These are phyloP conservation scores for Scotopteryx bipunctaria DNA, from an alignment of 2,888 invertebrate genomes.

Conservation along the genomic window DNA sequence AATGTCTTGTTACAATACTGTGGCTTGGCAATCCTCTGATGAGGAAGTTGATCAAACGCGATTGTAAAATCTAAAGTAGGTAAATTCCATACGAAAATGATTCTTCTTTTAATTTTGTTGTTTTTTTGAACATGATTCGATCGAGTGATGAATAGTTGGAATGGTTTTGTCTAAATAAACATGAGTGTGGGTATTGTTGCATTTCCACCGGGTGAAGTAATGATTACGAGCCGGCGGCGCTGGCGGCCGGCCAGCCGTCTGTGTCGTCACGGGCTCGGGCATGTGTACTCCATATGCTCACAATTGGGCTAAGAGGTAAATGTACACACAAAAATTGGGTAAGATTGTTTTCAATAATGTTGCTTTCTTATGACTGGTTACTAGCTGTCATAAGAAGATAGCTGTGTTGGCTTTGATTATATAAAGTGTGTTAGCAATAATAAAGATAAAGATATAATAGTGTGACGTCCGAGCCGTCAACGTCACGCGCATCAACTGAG, in stretches of 20 bases:
- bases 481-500: too few relatives aligned
- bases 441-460: too few relatives aligned
- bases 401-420: too few relatives aligned
- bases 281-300: conserved; percentile 21
- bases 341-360: background rate
- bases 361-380: too few relatives aligned
- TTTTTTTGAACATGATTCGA: too few relatives aligned
- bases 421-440: too few relatives aligned
- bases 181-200: conserved; percentile 4
- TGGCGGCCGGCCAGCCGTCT: conserved; percentile 23
- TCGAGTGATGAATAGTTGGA: too few relatives aligned
- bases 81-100: background rate
- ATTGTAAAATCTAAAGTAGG: background rate
- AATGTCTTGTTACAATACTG: too few relatives aligned
- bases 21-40: background rate
- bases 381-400: too few relatives aligned
- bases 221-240: conserved; percentile 16
- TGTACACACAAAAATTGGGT: conserved; percentile 11
- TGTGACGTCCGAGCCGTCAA: too few relatives aligned
- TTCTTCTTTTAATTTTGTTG: background rate
- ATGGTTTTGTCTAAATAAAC: conserved; percentile 4
- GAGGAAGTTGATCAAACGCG: background rate
- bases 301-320: conserved; percentile 33
- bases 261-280: conserved; percentile 30
- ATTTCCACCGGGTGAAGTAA: conserved; percentile 19